Evolutionary conservation across 1,140 invertebrate genomes (phyloP), one percentile per base, ranked within the genome.

Genomic region (Caerostris darwini): DNA sequence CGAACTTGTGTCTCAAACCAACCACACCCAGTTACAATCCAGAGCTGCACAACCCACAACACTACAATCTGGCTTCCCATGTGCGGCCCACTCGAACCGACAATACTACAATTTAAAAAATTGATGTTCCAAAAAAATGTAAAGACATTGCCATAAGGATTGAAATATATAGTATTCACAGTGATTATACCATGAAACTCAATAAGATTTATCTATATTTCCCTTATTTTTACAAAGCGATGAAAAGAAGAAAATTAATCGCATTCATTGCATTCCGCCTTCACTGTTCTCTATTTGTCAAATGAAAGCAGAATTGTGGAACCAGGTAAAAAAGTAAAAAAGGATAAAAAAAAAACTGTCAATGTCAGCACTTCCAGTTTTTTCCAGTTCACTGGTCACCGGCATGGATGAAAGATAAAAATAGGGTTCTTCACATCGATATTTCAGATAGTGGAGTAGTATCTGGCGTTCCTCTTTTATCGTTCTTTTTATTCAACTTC

Each of bases 391-490:
- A 83, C 14, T 83, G 82, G 82, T 56, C 56, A 83, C 57, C 54
- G 82, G 54, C 56, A 83, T 14, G 56, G 82, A 83, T 83, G 54
- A 83, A 83, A 58, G 82, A 83, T 56, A 58, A 58, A 58, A 83
- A 83, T 57, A 83, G 56, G n/a, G 82, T 57, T 56, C 82, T 83
- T 58, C 54, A 83, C n/a, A 57, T 83, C 53, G 82, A 83, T 83
- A 77, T 77, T 77, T 77, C 71, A 50, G 71, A 77, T 77, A 77
- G 50, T 50, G 50, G 34, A 77, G 71, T 77, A 14, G 8, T 50
- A 19, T 14, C 34, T 77, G 12, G 71, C 53, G 34, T 34, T 34
- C 34, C 71, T 53, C 71, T 77, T 77, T 77, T 34, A 50, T 77
- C 34, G 3, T 50, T 77, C 34, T 77, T 77, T 77, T 53, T 3